Conservation (phyloP, 2,113 vertebrate genomes). For the Carollia perspicillata region DNA sequence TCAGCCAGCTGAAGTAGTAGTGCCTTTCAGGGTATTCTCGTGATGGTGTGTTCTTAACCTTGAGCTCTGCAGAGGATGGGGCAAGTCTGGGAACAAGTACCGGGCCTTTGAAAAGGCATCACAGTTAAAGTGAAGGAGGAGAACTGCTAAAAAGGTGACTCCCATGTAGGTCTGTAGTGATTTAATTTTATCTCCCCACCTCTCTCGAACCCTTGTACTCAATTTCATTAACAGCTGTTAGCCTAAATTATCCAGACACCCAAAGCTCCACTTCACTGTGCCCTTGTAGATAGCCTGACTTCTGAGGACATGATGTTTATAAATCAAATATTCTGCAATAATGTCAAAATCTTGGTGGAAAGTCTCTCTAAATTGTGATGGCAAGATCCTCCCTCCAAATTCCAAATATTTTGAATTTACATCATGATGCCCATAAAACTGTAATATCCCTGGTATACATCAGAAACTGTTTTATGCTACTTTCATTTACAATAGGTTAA, state of each 20-base stretch:
- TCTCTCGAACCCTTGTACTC: neutral
- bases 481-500: conserved; percentile 16
- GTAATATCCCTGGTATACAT: neutral
- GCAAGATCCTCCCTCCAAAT: neutral
- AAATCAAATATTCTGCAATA: neutral
- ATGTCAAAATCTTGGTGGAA: neutral
- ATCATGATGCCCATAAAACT: neutral
- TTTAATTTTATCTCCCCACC: neutral
- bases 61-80: neutral
- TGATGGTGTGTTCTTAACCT: neutral
- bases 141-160: neutral
- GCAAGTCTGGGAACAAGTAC: neutral
- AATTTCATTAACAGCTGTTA: neutral
- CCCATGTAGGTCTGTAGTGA: neutral
- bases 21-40: neutral
- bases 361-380: neutral
- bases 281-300: neutral
- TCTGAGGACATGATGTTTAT: neutral
- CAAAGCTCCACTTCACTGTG: neutral
- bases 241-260: neutral
- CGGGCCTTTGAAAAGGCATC: neutral
- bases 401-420: conserved; percentile 24
- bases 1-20: neutral
- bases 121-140: neutral
- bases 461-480: neutral